phyloP scores from a whole-genome alignment of 2,797 vertebrate species.

The Bradypodion ventrale region DNA sequence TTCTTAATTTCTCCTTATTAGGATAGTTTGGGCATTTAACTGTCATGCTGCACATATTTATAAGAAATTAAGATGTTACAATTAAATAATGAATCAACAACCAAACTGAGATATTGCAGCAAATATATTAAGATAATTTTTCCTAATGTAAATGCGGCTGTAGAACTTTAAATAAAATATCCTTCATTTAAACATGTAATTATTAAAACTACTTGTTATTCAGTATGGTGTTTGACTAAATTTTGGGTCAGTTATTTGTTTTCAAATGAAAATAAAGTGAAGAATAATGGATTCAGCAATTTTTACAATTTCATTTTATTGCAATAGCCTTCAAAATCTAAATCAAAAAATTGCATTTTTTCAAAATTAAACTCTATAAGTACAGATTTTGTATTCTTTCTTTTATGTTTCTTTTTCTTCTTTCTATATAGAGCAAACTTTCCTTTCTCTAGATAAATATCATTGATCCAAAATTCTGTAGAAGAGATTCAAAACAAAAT shows the following conservation, averaged over 20 bases:
- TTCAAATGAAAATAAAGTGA: neutral
- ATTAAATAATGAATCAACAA: neutral
- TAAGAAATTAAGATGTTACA: neutral
- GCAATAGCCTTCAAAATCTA: neutral
- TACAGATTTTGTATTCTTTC: neutral
- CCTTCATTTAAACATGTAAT: neutral
- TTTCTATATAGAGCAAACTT: neutral
- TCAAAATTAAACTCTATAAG: neutral
- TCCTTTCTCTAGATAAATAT: neutral
- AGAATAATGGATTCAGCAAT: neutral
- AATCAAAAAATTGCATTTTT: neutral
- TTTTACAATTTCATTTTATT: neutral
- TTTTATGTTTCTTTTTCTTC: neutral
- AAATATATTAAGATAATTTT: neutral
- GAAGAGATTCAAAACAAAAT: neutral
- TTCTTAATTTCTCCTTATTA: neutral
- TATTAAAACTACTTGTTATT: neutral
- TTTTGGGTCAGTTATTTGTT: neutral
- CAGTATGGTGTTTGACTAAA: neutral
- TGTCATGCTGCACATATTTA: neutral
- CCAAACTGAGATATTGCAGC: neutral
- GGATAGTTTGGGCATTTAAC: slow-evolving; percentile 6
- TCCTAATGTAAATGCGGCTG: neutral
- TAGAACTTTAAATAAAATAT: neutral
- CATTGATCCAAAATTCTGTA: neutral